Conservation (phyloP, 1,140 invertebrate genomes). For the Drosophila takahashii region DNA sequence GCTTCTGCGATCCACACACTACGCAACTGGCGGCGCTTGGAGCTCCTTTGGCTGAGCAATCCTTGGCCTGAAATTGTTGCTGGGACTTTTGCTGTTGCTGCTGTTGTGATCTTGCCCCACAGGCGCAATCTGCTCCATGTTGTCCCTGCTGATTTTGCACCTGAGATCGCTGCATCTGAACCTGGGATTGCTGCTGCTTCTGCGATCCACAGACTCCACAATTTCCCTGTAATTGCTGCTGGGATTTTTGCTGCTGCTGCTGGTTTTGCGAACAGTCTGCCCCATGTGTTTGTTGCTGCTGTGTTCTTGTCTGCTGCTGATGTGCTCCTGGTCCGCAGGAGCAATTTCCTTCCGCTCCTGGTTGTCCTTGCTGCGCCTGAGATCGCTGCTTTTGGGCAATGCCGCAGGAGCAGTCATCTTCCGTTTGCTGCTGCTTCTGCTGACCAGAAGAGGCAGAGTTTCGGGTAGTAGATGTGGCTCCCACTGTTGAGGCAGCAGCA, state of each 20-base stretch:
- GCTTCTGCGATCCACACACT: background rate
- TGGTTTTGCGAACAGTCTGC: too few species aligned
- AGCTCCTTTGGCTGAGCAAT: background rate
- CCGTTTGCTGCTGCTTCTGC: background rate
- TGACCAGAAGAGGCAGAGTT: background rate
- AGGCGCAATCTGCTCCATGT: background rate
- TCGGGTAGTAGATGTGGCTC: background rate
- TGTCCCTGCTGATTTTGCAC: background rate
- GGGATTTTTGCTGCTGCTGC: background rate
- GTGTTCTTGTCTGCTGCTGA: background rate
- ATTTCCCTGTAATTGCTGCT: background rate
- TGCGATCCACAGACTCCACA: background rate
- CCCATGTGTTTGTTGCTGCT: background rate
- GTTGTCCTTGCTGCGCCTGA: background rate
- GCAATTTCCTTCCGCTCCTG: background rate
- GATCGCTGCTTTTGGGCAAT: background rate
- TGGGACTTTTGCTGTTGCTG: background rate
- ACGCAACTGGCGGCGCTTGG: background rate
- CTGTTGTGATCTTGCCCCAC: background rate
- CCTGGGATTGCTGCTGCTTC: background rate
- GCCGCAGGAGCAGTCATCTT: background rate
- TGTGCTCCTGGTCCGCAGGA: background rate
- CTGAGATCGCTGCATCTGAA: slow-evolving; percentile 1
- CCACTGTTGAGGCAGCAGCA: background rate
- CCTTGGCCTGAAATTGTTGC: too few species aligned